Conservation (phyloP, 2,797 vertebrate genomes). For the Chelonia mydas region DNA sequence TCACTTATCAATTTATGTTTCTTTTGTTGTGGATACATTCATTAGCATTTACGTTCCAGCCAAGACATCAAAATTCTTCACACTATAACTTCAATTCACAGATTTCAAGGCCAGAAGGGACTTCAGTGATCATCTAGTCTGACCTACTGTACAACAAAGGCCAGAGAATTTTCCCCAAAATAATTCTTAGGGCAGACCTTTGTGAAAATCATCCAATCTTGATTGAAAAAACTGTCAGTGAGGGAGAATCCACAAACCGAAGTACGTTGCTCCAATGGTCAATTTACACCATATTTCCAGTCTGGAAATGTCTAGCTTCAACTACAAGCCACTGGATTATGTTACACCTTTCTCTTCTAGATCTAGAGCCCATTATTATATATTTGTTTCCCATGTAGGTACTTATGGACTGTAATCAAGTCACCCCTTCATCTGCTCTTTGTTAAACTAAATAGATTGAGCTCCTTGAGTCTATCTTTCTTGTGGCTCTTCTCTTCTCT, state of each 20-base stretch:
- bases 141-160: neutral
- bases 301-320: neutral
- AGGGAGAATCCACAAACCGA: neutral
- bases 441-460: neutral
- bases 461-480: no score
- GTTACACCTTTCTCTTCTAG: neutral
- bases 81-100: neutral
- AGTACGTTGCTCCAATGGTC: neutral
- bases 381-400: neutral
- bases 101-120: neutral
- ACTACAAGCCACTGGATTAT: neutral
- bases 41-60: neutral
- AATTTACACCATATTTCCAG: neutral
- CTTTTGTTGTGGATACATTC: neutral
- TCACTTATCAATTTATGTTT: neutral
- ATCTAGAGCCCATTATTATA: neutral
- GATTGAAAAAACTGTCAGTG: neutral
- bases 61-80: neutral
- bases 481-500: neutral
- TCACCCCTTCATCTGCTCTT: neutral
- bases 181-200: neutral
- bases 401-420: neutral
- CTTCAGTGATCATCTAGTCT: neutral
- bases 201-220: neutral
- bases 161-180: neutral